These are phyloP conservation scores for Monopis laevigella DNA, from an alignment of 2,888 invertebrate genomes.

Conservation along the genomic window DNA sequence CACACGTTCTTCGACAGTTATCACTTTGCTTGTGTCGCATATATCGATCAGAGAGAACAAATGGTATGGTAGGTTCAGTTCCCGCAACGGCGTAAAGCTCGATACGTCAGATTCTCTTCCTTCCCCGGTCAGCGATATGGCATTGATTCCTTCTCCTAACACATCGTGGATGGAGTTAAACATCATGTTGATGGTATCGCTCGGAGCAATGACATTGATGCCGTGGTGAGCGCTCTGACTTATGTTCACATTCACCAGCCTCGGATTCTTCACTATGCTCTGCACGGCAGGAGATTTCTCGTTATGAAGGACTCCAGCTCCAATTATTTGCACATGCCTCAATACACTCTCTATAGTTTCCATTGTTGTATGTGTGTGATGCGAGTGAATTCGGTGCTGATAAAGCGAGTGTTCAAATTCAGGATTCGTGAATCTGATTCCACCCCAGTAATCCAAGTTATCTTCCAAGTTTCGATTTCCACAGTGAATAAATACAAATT, in stretches of 20 bases:
- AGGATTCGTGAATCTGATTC: conserved; percentile 89
- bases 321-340: conserved; percentile 82
- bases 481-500: conserved; percentile 94
- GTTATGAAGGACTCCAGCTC: conserved; percentile 95
- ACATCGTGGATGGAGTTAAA: conserved; percentile 80
- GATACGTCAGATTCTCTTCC: conserved; percentile 87
- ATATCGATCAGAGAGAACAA: conserved; percentile 95
- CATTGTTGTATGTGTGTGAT: conserved; percentile 77
- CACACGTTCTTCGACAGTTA: conserved; percentile 88
- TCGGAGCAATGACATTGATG: conserved; percentile 89
- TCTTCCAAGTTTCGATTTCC: conserved; percentile 74
- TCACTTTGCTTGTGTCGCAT: conserved; percentile 94
- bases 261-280: conserved; percentile 87
- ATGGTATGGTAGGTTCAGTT: conserved; percentile 86
- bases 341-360: conserved; percentile 79
- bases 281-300: conserved; percentile 94
- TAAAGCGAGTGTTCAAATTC: conserved; percentile 89
- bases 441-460: conserved; percentile 90
- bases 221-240: conserved; percentile 89
- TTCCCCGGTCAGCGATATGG: conserved; percentile 92
- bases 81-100: conserved; percentile 86
- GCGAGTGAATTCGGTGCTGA: conserved; percentile 83
- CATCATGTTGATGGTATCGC: conserved; percentile 80
- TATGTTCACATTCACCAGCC: conserved; percentile 83
- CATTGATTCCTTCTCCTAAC: conserved; percentile 89